Base-by-base conservation (phyloP, 1,140 invertebrate species). In the Trichonephila inaurata region DNA sequence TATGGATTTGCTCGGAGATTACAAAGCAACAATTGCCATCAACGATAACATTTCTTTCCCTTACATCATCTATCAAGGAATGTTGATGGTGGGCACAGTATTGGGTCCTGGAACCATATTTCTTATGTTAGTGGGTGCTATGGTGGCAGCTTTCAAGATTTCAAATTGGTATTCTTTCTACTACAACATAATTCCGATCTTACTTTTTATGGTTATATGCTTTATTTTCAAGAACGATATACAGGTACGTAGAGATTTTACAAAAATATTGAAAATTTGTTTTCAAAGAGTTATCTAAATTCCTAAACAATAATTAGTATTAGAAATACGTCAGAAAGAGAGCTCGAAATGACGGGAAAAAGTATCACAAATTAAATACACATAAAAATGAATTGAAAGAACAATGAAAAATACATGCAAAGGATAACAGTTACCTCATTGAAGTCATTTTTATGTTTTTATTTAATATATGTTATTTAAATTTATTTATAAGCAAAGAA, bases 21-120 rank as follows among this genome's bases (percentile, higher is more conserved):
- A 96, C 94, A 96, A 96, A 94, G 95, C 95, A 91, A 97, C 96
- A 7, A 96, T 97, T 6, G 95, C 95, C 89, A 95, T 96, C 28
- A 97, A 97, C 94, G 96, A 96, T 82, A 96, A 97, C 94, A 97
- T 97, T 89, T 97, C 96, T 1, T 95, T 96, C n/a, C 96, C 96
- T 60, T 97, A 97, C 94, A 97, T 97, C 87, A 90, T 96, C 19
- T 96, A 96, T 94, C 96, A 96, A 94, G 96, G 95, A 24, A 95
- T 96, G 94, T 94, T 97, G 94, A 96, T 97, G 95, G 94, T 96
- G 7, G 96, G 97, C 3, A 96, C 97, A 0, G 96, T 97, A 87
- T 95, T 97, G 0, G 97, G 97, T 61, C 97, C 97, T 12, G 97
- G 97, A 58, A 97, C 96, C 0, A 97, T 97, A 69, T 96, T 97